Evolutionary conservation across 2,888 invertebrate species (phyloP).

Genomic region (Mystacides longicornis): DNA sequence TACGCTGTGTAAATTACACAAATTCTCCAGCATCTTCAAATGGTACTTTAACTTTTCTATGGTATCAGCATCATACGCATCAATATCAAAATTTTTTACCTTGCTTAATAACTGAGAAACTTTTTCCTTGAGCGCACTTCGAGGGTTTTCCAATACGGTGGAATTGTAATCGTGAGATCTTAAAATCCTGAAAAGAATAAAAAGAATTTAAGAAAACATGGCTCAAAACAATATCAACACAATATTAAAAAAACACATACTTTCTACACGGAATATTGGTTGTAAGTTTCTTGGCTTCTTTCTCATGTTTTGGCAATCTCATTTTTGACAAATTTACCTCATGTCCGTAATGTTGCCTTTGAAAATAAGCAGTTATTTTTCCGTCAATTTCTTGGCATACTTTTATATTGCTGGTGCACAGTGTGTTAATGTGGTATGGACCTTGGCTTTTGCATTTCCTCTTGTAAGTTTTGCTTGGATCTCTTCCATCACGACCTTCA

Average conservation of each 20-base stretch:
- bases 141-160: no score
- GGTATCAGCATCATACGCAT: no score
- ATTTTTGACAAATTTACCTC: neutral
- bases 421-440: neutral
- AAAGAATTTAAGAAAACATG: neutral
- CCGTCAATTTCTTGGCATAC: neutral
- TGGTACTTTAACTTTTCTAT: no score
- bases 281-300: neutral
- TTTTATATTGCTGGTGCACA: neutral
- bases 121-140: no score
- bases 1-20: no score
- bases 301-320: neutral
- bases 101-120: no score
- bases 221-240: neutral
- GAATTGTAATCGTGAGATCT: no score
- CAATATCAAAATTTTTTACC: no score
- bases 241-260: neutral
- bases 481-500: neutral
- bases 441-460: neutral
- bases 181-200: neutral
- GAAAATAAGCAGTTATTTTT: neutral
- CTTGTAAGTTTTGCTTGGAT: neutral
- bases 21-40: no score
- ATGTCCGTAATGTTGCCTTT: neutral
- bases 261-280: neutral